Evolutionary conservation across 2,113 vertebrate genomes (phyloP).

Genomic region (Dermatemys mawii): DNA sequence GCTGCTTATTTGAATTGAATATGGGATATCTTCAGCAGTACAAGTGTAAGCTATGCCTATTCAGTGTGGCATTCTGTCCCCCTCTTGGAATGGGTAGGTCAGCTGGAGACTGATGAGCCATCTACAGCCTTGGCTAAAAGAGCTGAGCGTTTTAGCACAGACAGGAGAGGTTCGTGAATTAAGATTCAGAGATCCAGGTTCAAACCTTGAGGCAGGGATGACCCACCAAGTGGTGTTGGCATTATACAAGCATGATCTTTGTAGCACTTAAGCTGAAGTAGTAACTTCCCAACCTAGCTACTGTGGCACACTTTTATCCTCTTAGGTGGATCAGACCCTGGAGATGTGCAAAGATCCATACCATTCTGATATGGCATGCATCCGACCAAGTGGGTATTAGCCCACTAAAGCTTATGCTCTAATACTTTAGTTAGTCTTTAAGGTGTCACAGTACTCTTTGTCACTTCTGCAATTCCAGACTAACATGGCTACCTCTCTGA

Average conservation of each 20-base stretch:
- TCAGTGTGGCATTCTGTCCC: too few relatives aligned
- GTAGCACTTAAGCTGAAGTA: background rate
- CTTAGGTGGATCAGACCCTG: fast-evolving
- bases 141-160: background rate
- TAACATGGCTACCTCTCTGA: too few relatives aligned
- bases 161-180: background rate
- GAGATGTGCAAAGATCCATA: fast-evolving
- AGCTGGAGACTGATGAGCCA: background rate
- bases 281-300: background rate
- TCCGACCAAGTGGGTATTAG: too few relatives aligned
- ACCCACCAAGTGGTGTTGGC: background rate
- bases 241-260: background rate
- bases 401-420: too few relatives aligned
- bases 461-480: too few relatives aligned
- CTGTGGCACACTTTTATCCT: background rate
- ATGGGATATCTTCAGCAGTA: background rate
- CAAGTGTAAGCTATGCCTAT: background rate
- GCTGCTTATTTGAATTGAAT: fast-evolving
- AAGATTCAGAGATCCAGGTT: background rate
- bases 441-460: too few relatives aligned
- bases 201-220: background rate
- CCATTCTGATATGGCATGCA: fast-evolving
- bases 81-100: background rate
- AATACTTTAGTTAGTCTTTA: too few relatives aligned
- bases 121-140: background rate